phyloP scores from a whole-genome alignment of 2,113 vertebrate genomes.

The Corvus hawaiiensis region DNA sequence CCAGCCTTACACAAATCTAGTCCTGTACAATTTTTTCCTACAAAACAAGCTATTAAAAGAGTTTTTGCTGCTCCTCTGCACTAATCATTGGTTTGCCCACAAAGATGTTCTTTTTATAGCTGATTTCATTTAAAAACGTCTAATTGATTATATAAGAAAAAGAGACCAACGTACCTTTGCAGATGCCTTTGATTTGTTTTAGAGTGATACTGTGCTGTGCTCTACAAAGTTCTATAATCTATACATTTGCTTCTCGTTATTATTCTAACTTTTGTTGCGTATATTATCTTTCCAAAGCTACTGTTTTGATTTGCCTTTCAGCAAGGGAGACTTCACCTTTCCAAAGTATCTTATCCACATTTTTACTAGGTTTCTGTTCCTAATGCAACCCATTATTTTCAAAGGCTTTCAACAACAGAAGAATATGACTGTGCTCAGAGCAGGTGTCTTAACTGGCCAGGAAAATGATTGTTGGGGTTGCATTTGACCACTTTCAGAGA shows the following conservation, averaged over 20 bases:
- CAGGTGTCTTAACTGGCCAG: not conserved
- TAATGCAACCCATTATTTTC: not conserved
- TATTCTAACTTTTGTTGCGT: not conserved
- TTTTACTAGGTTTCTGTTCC: not conserved
- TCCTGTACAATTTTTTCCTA: not conserved
- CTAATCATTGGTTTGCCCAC: conserved; percentile 10
- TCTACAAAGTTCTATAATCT: not conserved
- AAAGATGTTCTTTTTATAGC: not conserved
- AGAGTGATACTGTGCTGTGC: not conserved
- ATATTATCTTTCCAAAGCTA: not conserved
- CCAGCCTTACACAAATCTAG: not conserved
- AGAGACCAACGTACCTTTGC: not conserved
- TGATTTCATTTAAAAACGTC: not conserved
- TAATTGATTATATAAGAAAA: not conserved
- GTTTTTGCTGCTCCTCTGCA: not conserved
- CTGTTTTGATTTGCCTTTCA: not conserved
- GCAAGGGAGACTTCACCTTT: not conserved
- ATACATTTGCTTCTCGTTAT: not conserved
- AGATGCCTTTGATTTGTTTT: not conserved
- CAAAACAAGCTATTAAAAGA: not conserved
- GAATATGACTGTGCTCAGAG: not conserved
- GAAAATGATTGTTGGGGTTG: not conserved
- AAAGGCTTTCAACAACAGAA: not conserved
- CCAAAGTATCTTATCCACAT: not conserved
- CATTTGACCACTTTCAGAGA: not conserved